phyloP scores from a whole-genome alignment of 1,140 invertebrate species.

The Plodia interpunctella region DNA sequence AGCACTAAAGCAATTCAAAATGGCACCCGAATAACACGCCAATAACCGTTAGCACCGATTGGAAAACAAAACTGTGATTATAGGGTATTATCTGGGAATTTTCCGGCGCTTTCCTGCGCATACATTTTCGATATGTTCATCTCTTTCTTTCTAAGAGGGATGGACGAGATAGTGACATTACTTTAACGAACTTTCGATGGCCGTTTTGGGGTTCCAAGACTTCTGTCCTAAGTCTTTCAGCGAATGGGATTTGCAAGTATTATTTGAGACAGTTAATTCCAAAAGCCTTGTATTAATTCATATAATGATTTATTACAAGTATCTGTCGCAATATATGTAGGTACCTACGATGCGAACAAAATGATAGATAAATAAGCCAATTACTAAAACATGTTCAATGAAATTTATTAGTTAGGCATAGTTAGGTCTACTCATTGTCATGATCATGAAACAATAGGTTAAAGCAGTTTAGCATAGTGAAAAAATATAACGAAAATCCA shows the following conservation, averaged over 20 bases:
- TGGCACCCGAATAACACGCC: slow-evolving; percentile 75
- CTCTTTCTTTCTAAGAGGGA: slow-evolving; percentile 49
- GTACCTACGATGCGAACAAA: no score
- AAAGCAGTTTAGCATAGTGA: no score
- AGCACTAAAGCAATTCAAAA: slow-evolving; percentile 72
- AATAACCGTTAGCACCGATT: slow-evolving; percentile 78
- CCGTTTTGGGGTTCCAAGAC: slow-evolving; percentile 37
- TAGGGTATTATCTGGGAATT: slow-evolving; percentile 59
- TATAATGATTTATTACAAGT: no score
- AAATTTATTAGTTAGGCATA: no score
- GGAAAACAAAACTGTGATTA: slow-evolving; percentile 79
- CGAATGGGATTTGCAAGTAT: background rate
- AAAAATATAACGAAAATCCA: no score
- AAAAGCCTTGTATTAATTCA: no score
- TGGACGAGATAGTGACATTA: slow-evolving; percentile 64
- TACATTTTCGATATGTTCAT: slow-evolving; percentile 27
- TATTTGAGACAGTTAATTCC: background rate
- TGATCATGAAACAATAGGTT: no score
- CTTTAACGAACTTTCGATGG: slow-evolving; percentile 75
- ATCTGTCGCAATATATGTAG: no score
- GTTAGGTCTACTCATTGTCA: no score
- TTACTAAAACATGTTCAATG: no score
- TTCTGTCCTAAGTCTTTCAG: slow-evolving; percentile 9
- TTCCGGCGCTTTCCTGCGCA: slow-evolving; percentile 36
- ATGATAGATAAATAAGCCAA: no score